phyloP scores from a whole-genome alignment of 2,797 vertebrate genomes.

The Hylomyscus alleni region DNA sequence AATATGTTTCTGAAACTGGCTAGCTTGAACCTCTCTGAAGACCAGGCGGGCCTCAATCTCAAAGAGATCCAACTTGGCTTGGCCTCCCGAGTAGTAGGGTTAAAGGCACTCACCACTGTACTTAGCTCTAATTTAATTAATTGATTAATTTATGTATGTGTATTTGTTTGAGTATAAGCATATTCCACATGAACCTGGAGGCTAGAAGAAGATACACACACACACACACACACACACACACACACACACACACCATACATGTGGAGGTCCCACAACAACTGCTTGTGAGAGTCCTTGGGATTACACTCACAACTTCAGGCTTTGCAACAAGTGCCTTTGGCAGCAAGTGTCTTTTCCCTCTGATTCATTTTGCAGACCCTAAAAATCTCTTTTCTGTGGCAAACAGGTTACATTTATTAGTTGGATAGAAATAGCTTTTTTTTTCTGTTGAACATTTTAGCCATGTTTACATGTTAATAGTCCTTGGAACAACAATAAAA shows the following conservation, averaged over 20 bases:
- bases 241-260: neutral
- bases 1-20: neutral
- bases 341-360: neutral
- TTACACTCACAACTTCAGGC: too few relatives aligned
- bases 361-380: neutral
- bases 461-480: conserved; percentile 2
- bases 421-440: neutral
- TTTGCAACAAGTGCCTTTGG: neutral
- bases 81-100: neutral
- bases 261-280: neutral
- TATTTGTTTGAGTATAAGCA: neutral
- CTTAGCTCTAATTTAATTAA: neutral
- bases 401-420: conserved; percentile 35
- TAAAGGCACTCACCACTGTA: neutral
- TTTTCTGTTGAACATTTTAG: conserved; percentile 27
- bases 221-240: neutral
- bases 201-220: neutral
- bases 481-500: conserved; percentile 35
- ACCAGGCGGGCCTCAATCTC: neutral
- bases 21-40: neutral
- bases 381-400: conserved; percentile 44
- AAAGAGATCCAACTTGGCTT: neutral
- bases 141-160: neutral
- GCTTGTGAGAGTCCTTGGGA: neutral
- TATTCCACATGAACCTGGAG: neutral